These are phyloP conservation scores for Drosophila nr. fundita DNA, from an alignment of 2,888 invertebrate genomes.

Conservation along the genomic window DNA sequence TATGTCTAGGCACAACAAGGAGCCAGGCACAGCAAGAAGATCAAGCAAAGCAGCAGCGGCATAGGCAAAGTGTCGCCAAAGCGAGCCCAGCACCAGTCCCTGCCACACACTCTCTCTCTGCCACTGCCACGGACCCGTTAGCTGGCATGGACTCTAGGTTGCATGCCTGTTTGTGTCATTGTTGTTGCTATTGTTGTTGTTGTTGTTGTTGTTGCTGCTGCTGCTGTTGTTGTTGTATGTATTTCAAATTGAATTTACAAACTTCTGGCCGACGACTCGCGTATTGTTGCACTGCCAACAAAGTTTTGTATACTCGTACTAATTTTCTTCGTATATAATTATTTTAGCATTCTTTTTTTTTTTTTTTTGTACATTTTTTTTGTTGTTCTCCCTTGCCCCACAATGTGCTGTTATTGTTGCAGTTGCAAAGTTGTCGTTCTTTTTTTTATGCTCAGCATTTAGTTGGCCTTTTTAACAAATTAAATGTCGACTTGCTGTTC, in stretches of 20 bases:
- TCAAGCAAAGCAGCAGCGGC: constrained; percentile 28
- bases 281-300: constrained; percentile 71
- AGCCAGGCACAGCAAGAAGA: constrained; percentile 37
- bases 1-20: constrained; percentile 77
- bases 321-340: constrained; percentile 77
- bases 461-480: constrained; percentile 83
- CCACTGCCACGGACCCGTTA: neutral
- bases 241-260: constrained; percentile 79
- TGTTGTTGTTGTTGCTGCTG: constrained; percentile 23
- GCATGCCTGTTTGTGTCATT: constrained; percentile 13
- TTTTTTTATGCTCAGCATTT: constrained; percentile 48
- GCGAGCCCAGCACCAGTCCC: neutral
- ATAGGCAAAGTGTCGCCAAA: constrained; percentile 54
- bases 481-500: constrained; percentile 80
- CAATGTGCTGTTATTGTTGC: constrained; percentile 34
- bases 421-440: constrained; percentile 48
- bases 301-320: constrained; percentile 62
- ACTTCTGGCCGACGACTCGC: constrained; percentile 50
- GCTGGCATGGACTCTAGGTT: constrained; percentile 28
- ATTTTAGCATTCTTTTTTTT: constrained; percentile 47
- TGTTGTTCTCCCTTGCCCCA: neutral
- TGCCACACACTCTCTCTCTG: neutral
- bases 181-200: constrained; percentile 20
- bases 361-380: neutral
- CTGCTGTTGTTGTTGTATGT: constrained; percentile 50